Conservation (phyloP, 2,888 invertebrate genomes). For the Hypselothyrea guttata region DNA sequence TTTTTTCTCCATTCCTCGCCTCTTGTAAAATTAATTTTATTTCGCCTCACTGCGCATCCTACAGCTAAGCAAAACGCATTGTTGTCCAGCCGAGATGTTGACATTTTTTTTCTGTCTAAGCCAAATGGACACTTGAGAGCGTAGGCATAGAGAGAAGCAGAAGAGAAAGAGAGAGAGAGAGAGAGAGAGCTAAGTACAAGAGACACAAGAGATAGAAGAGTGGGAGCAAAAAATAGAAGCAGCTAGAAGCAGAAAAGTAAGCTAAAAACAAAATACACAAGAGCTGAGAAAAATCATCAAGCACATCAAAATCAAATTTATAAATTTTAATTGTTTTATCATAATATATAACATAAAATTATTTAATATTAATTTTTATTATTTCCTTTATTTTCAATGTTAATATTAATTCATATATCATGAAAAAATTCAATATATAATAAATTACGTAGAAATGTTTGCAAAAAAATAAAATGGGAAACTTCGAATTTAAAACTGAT, state of each 20-base stretch:
- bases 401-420: too few relatives aligned
- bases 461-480: too few relatives aligned
- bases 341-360: neutral
- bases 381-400: too few relatives aligned
- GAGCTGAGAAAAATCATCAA: too few relatives aligned
- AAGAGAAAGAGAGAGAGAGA: neutral
- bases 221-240: too few relatives aligned
- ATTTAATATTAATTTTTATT: too few relatives aligned
- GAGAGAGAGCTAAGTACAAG: neutral
- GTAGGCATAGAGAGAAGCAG: neutral
- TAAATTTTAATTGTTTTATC: neutral
- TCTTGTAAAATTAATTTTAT: conserved; percentile 71
- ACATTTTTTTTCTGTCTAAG: conserved; percentile 41
- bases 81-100: conserved; percentile 46
- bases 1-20: conserved; percentile 46
- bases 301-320: neutral
- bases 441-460: too few relatives aligned
- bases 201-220: too few relatives aligned
- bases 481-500: too few relatives aligned
- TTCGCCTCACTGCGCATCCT: conserved; percentile 55
- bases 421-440: too few relatives aligned
- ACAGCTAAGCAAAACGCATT: conserved; percentile 18
- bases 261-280: too few relatives aligned
- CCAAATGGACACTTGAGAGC: conserved; percentile 31
- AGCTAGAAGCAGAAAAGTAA: too few relatives aligned